Percentiles rank a stretch among this genome's conserved stretches.
These are phyloP conservation scores for Megaustenia siamemsis DNA, from an alignment of 2,888 invertebrate species.

Conservation along the genomic window DNA sequence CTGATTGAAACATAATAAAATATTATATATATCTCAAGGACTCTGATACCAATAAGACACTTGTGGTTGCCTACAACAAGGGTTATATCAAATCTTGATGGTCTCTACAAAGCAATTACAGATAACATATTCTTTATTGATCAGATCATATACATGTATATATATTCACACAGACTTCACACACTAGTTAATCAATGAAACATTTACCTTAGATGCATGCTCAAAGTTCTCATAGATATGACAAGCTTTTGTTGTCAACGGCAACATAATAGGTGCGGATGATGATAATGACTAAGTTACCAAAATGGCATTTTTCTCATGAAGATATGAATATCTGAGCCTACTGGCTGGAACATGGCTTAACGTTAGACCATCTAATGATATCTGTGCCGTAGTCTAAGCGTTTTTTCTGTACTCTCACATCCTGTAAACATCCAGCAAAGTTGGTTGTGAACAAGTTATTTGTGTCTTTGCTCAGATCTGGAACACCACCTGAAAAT, in stretches of 20 bases:
- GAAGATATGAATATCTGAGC: slow-evolving; percentile 28
- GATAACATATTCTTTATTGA: neutral
- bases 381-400: slow-evolving; percentile 63
- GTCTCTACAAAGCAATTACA: neutral
- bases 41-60: neutral
- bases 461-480: slow-evolving; percentile 67
- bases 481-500: slow-evolving; percentile 73
- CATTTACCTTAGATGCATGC: neutral
- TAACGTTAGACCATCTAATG: slow-evolving; percentile 67
- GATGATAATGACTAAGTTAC: slow-evolving; percentile 26
- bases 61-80: neutral
- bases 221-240: neutral
- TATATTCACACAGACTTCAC: neutral
- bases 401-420: slow-evolving; percentile 65
- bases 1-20: neutral
- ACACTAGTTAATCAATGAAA: neutral
- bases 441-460: slow-evolving; percentile 66
- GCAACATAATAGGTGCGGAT: neutral
- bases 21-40: neutral
- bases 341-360: slow-evolving; percentile 61
- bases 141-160: neutral
- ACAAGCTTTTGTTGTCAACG: too few relatives aligned
- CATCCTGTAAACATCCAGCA: slow-evolving; percentile 71
- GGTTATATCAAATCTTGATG: neutral
- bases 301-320: slow-evolving; percentile 29